These are phyloP conservation scores for Atethmia centrago DNA, from an alignment of 2,888 invertebrate genomes.

Conservation along the genomic window DNA sequence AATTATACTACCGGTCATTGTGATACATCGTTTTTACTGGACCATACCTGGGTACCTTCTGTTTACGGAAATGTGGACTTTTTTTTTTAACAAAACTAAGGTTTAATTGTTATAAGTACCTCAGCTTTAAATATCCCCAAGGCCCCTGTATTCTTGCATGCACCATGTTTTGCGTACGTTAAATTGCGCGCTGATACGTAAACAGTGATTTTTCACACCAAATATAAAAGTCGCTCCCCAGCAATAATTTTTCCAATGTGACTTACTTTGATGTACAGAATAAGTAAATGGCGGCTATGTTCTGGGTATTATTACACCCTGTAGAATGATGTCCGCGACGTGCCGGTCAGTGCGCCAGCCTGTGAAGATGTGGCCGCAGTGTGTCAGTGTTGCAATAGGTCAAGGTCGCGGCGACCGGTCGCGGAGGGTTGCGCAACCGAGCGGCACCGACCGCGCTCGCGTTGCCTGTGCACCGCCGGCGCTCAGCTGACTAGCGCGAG, in stretches of 20 bases:
- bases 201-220: too few relatives aligned
- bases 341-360: not conserved
- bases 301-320: not conserved
- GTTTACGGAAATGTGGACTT: too few relatives aligned
- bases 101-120: too few relatives aligned
- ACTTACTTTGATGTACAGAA: too few relatives aligned
- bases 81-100: too few relatives aligned
- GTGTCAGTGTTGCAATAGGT: constrained; percentile 20
- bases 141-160: not conserved
- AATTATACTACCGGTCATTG: too few relatives aligned
- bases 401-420: constrained; percentile 26
- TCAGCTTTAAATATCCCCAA: not conserved
- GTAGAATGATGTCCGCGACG: not conserved
- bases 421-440: constrained; percentile 6
- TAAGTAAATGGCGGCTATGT: not conserved
- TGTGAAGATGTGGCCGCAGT: not conserved
- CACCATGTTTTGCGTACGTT: not conserved
- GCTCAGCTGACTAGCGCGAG: not conserved
- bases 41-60: too few relatives aligned
- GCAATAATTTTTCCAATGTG: too few relatives aligned
- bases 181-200: too few relatives aligned
- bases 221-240: too few relatives aligned
- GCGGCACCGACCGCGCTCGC: not conserved
- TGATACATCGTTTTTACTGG: too few relatives aligned
- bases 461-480: constrained; percentile 1